These are phyloP conservation scores for Sturnira hondurensis DNA, from an alignment of 2,113 vertebrate species.

Conservation along the genomic window DNA sequence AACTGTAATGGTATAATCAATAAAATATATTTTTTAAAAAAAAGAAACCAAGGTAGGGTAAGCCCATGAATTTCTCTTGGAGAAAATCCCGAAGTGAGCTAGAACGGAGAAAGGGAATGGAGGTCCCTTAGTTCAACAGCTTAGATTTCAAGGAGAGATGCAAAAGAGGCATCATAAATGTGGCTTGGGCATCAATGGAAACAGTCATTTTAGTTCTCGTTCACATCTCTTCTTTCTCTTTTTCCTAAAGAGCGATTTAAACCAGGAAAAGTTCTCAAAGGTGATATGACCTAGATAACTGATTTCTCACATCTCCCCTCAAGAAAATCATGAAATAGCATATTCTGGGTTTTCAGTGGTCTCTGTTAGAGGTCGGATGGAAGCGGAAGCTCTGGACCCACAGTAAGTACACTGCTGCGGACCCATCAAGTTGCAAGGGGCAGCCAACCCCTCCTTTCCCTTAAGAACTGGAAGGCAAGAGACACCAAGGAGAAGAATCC, in stretches of 20 bases:
- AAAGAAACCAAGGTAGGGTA: neutral
- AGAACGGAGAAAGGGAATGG: neutral
- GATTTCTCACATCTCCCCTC: neutral
- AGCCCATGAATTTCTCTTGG: neutral
- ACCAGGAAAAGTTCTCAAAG: neutral
- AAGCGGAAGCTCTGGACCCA: neutral
- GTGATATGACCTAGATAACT: neutral
- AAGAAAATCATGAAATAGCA: neutral
- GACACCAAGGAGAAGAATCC: constrained; percentile 27
- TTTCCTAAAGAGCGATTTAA: constrained; percentile 2
- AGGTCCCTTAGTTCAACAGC: neutral
- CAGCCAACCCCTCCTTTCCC: neutral
- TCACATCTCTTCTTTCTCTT: neutral
- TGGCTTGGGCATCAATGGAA: neutral
- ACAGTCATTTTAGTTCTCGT: neutral
- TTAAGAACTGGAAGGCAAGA: neutral
- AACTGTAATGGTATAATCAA: no score
- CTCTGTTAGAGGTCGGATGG: neutral
- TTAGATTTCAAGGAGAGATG: neutral
- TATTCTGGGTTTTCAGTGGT: neutral
- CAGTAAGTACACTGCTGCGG: neutral
- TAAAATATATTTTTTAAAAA: no score
- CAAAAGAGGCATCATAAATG: neutral
- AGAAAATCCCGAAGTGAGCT: neutral
- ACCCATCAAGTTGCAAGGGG: neutral